A percentile compares a stretch with the other conserved stretches of the same genome.
These are phyloP conservation scores for Lampropteryx suffumata DNA, from an alignment of 2,888 invertebrate species.

Conservation along the genomic window DNA sequence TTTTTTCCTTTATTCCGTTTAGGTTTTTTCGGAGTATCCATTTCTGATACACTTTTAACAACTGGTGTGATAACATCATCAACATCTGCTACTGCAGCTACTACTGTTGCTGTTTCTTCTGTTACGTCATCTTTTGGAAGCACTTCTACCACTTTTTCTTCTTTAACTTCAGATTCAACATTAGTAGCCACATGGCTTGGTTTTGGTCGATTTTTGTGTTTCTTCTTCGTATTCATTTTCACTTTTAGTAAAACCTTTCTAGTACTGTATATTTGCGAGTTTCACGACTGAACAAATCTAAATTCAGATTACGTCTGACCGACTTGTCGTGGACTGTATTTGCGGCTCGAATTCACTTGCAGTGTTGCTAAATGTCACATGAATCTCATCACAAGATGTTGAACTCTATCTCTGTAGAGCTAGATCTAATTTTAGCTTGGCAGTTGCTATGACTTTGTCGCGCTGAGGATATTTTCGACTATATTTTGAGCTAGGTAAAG, in stretches of 20 bases:
- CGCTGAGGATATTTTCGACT: constrained; percentile 5
- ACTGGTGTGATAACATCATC: constrained; percentile 37
- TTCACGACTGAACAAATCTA: constrained; percentile 60
- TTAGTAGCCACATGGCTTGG: constrained; percentile 43
- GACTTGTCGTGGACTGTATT: constrained; percentile 60
- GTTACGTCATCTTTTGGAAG: constrained; percentile 35
- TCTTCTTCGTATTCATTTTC: constrained; percentile 70
- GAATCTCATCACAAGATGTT: constrained; percentile 3
- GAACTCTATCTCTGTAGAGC: constrained; percentile 15
- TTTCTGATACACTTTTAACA: constrained; percentile 35
- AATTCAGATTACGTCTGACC: constrained; percentile 68
- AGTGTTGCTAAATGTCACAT: constrained; percentile 68
- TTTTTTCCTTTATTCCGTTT: constrained; percentile 71
- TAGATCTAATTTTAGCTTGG: constrained; percentile 27
- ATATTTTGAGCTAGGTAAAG: neutral
- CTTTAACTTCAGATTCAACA: constrained; percentile 29
- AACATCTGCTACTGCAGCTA: constrained; percentile 28
- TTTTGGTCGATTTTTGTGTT: constrained; percentile 64
- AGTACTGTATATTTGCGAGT: constrained; percentile 31
- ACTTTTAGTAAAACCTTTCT: constrained; percentile 26
- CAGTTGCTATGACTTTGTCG: neutral
- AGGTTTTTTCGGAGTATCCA: constrained; percentile 69
- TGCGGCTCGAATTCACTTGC: constrained; percentile 60
- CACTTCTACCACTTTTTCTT: constrained; percentile 25
- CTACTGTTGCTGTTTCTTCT: constrained; percentile 31